These are phyloP conservation scores for Coccyzus lansbergi DNA, from an alignment of 2,797 vertebrate genomes.

Conservation along the genomic window DNA sequence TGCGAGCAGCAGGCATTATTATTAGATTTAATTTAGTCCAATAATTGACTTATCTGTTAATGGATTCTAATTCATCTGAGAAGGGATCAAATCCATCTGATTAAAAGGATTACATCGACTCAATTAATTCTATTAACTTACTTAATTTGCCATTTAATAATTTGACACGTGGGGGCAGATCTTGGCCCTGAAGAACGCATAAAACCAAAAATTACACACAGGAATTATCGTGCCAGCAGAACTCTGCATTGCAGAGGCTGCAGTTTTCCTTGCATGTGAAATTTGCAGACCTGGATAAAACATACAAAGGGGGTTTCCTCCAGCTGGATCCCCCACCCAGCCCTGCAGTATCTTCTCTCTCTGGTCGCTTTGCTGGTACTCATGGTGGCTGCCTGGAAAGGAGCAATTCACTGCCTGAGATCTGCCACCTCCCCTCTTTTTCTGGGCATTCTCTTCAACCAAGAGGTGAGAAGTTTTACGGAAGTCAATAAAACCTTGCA, in stretches of 20 bases:
- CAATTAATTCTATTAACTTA: slow-evolving; percentile 65
- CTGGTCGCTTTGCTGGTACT: neutral
- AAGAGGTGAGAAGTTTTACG: slow-evolving; percentile 52
- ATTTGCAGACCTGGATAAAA: neutral
- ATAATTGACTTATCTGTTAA: slow-evolving; percentile 71
- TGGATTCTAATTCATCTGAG: slow-evolving; percentile 60
- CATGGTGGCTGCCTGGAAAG: neutral
- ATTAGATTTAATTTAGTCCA: slow-evolving; percentile 63
- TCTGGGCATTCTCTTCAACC: neutral
- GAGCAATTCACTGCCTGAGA: neutral
- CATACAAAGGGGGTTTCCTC: neutral
- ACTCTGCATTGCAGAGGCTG: neutral
- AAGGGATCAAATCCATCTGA: slow-evolving; percentile 59
- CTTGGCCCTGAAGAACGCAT: neutral
- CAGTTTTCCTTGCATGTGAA: neutral
- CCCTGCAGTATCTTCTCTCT: neutral
- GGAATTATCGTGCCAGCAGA: neutral
- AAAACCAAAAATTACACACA: neutral
- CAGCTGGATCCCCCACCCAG: fast-evolving
- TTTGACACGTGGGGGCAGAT: slow-evolving; percentile 22
- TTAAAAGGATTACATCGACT: slow-evolving; percentile 64
- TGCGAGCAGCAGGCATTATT: slow-evolving; percentile 62
- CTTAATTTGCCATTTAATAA: slow-evolving; percentile 64
- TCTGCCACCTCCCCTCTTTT: neutral
- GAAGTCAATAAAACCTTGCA: slow-evolving; percentile 41